Evolutionary conservation across 2,888 invertebrate species (phyloP).

Genomic region (Hypsopygia costalis): DNA sequence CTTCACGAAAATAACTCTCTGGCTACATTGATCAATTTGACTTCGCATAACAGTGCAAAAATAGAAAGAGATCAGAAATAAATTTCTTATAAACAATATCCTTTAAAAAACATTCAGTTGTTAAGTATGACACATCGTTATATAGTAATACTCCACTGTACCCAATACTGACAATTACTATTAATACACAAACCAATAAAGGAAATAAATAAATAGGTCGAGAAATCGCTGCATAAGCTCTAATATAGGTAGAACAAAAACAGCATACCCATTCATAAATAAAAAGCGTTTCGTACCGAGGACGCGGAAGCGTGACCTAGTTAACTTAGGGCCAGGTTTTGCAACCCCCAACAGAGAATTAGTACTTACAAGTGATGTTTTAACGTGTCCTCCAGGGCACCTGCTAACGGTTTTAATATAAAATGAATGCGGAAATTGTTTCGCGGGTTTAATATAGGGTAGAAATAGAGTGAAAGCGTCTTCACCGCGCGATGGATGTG

Average conservation of each 20-base stretch:
- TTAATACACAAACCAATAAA: not conserved
- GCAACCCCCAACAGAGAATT: slow-evolving; percentile 16
- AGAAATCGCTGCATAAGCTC: slow-evolving; percentile 21
- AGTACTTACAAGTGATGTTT: slow-evolving; percentile 64
- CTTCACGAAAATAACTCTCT: no score
- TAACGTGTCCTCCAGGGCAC: slow-evolving; percentile 59
- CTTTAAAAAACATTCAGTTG: no score
- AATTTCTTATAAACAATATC: no score
- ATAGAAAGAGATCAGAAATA: no score
- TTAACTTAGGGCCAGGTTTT: slow-evolving; percentile 34
- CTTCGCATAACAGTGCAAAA: no score
- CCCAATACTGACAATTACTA: no score
- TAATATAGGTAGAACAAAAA: slow-evolving; percentile 35
- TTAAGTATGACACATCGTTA: no score
- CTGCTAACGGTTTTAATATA: slow-evolving; percentile 32
- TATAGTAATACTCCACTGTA: no score
- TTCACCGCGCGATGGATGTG: slow-evolving; percentile 47
- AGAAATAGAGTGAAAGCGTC: slow-evolving; percentile 42
- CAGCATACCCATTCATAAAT: slow-evolving; percentile 61
- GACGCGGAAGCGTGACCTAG: slow-evolving; percentile 74
- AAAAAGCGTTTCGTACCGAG: slow-evolving; percentile 57
- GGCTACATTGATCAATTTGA: no score
- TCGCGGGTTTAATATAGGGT: slow-evolving; percentile 40
- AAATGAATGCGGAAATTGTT: slow-evolving; percentile 38
- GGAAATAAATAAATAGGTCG: not conserved